phyloP scores from a whole-genome alignment of 2,797 vertebrate species.

The Taenioides sp. region DNA sequence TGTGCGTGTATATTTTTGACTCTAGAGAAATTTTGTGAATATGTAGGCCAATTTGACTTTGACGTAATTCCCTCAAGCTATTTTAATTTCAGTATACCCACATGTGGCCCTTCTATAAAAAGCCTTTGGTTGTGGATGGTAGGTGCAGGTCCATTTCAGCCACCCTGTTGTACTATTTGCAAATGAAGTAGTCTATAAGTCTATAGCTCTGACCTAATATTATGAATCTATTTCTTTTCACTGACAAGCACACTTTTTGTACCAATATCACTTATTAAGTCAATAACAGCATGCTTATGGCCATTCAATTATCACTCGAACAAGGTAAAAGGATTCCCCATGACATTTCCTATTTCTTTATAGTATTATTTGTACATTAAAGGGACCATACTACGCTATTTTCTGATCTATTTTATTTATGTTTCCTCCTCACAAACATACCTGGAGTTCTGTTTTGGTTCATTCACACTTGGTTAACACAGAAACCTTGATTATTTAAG shows the following conservation, averaged over 20 bases:
- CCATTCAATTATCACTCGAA: slow-evolving; percentile 32
- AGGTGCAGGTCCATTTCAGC: slow-evolving; percentile 21
- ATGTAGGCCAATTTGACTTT: slow-evolving; percentile 59
- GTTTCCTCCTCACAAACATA: too few relatives aligned
- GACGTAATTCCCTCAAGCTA: slow-evolving; percentile 53
- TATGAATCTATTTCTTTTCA: slow-evolving; percentile 38
- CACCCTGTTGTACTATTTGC: slow-evolving; percentile 14
- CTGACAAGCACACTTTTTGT: neutral
- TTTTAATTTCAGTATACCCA: slow-evolving; percentile 27
- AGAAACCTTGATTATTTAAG: too few relatives aligned
- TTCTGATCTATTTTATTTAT: too few relatives aligned
- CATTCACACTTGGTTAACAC: too few relatives aligned
- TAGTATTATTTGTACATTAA: too few relatives aligned
- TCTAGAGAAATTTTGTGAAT: slow-evolving; percentile 36
- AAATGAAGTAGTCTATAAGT: neutral
- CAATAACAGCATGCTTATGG: slow-evolving; percentile 13
- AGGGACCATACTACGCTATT: too few relatives aligned
- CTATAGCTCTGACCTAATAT: slow-evolving; percentile 25
- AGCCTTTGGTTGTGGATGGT: slow-evolving; percentile 16
- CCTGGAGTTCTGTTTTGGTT: too few relatives aligned
- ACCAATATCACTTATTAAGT: slow-evolving; percentile 28
- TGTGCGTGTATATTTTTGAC: slow-evolving; percentile 19
- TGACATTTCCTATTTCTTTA: neutral
- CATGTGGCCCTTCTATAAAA: slow-evolving; percentile 33
- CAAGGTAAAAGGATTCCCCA: slow-evolving; percentile 25